A percentile compares a stretch with the other conserved stretches of the same genome.
Evolutionary conservation across 2,888 invertebrate species (phyloP).

Genomic region (Molanna angustata): DNA sequence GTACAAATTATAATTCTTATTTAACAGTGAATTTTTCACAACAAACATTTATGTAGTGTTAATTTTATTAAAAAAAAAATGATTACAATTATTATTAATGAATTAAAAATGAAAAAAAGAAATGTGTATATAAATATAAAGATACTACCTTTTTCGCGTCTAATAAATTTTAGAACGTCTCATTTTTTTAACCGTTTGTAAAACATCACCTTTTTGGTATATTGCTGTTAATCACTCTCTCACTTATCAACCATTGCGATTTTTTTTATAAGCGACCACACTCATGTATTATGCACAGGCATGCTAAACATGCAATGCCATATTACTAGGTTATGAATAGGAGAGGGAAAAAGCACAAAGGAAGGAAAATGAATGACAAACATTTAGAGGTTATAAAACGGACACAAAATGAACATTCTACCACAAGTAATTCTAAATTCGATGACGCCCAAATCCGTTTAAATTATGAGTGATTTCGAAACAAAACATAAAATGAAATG

Average conservation of each 20-base stretch:
- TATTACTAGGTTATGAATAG: background rate
- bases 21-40: no score
- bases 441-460: no score
- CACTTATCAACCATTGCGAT: conserved; percentile 6
- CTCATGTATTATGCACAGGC: conserved; percentile 3
- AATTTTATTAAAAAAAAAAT: no score
- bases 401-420: background rate
- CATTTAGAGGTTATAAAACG: background rate
- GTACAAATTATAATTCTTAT: no score
- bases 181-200: conserved; percentile 10
- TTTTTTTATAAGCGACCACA: conserved; percentile 14
- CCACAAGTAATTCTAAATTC: no score
- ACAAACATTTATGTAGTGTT: no score
- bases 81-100: conserved; percentile 5
- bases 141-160: conserved; percentile 28
- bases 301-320: conserved; percentile 20
- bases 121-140: conserved; percentile 20
- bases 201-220: conserved; percentile 18
- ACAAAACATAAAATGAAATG: background rate
- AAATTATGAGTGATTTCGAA: background rate
- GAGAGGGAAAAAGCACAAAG: background rate
- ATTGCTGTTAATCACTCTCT: conserved; percentile 29
- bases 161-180: conserved; percentile 12
- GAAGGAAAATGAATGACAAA: background rate
- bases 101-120: conserved; percentile 12